Conservation (phyloP, 2,113 vertebrate genomes). For the Cryptomyrus ogoouensis region DNA sequence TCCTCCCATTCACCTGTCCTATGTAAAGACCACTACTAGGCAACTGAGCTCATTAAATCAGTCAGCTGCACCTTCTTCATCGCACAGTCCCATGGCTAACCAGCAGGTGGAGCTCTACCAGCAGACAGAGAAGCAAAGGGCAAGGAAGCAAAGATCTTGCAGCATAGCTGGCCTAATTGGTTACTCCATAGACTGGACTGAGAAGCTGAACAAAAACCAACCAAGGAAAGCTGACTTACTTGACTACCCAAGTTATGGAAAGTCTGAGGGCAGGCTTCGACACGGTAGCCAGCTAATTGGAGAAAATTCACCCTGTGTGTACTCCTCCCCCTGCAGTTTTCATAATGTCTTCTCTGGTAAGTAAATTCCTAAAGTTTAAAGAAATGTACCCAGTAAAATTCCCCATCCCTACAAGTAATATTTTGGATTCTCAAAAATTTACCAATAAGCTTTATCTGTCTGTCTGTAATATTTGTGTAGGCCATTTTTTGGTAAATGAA, state of each 20-base stretch:
- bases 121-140: slow-evolving; percentile 38
- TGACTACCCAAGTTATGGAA: slow-evolving; percentile 48
- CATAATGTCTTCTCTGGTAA: slow-evolving; percentile 91
- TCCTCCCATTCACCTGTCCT: slow-evolving; percentile 76
- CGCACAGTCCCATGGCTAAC: slow-evolving; percentile 67
- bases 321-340: slow-evolving; percentile 56
- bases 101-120: slow-evolving; percentile 53
- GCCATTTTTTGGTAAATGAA: neutral
- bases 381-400: neutral
- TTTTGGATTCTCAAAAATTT: neutral
- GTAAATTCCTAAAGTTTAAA: slow-evolving; percentile 35
- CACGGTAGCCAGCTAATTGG: slow-evolving; percentile 55
- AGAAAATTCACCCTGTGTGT: slow-evolving; percentile 57
- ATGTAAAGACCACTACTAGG: slow-evolving; percentile 91
- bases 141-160: slow-evolving; percentile 65
- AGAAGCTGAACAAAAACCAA: slow-evolving; percentile 52
- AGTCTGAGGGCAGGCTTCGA: slow-evolving; percentile 42
- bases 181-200: slow-evolving; percentile 72
- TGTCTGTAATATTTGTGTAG: neutral
- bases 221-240: slow-evolving; percentile 42
- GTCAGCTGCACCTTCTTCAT: slow-evolving; percentile 67
- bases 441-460: neutral
- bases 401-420: neutral
- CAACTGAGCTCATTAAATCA: slow-evolving; percentile 79
- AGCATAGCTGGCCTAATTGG: slow-evolving; percentile 65